phyloP scores from a whole-genome alignment of 2,888 invertebrate species.

The Caenorhabditis virilis region DNA sequence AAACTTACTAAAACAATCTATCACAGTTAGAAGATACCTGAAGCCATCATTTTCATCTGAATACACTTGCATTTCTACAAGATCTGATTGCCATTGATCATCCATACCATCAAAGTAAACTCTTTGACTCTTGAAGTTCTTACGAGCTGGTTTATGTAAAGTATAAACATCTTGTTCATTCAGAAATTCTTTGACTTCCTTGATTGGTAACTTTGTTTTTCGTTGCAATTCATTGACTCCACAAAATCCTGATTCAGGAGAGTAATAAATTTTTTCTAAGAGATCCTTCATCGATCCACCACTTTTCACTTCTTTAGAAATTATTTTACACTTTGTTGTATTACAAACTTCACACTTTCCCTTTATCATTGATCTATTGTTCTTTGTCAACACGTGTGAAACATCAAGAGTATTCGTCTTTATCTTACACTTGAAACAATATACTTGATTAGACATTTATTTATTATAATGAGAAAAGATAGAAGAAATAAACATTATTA shows the following conservation, averaged over 20 bases:
- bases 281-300: too few relatives aligned
- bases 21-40: constrained; percentile 36
- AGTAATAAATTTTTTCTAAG: constrained; percentile 32
- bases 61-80: constrained; percentile 52
- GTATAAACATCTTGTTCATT: constrained; percentile 51
- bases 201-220: constrained; percentile 23
- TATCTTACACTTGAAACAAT: too few relatives aligned
- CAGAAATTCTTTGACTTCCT: constrained; percentile 38
- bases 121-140: constrained; percentile 41
- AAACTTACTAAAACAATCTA: constrained; percentile 48
- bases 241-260: constrained; percentile 39
- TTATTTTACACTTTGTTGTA: too few relatives aligned
- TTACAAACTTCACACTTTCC: too few relatives aligned
- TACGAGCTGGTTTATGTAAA: constrained; percentile 45
- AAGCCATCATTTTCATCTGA: constrained; percentile 42
- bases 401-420: too few relatives aligned
- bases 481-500: too few relatives aligned
- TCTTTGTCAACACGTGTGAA: too few relatives aligned
- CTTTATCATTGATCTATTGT: too few relatives aligned
- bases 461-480: too few relatives aligned
- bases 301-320: too few relatives aligned
- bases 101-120: constrained; percentile 39
- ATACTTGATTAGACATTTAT: too few relatives aligned
- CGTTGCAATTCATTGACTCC: constrained; percentile 44
- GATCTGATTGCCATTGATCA: constrained; percentile 54